phyloP scores from a whole-genome alignment of 2,888 invertebrate genomes.

The Drosophila fulvimacula region DNA sequence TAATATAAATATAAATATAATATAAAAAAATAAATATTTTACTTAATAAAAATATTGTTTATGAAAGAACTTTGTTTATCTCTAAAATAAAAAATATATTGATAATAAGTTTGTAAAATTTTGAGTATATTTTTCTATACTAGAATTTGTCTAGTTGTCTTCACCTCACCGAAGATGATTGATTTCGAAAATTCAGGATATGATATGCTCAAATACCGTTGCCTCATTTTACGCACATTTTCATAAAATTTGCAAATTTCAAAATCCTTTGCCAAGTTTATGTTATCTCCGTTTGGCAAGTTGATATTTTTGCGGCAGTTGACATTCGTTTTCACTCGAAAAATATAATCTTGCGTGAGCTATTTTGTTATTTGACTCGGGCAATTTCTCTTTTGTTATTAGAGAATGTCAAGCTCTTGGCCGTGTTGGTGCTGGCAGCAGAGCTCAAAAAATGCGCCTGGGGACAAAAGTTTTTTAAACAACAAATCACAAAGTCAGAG shows the following conservation, averaged over 20 bases:
- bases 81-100: too few relatives aligned
- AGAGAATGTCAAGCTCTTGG: slow-evolving; percentile 55
- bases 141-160: too few relatives aligned
- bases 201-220: too few relatives aligned
- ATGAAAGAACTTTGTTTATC: too few relatives aligned
- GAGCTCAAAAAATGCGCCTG: slow-evolving; percentile 50
- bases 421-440: slow-evolving; percentile 25
- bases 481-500: slow-evolving; percentile 56
- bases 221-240: not conserved
- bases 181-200: too few relatives aligned
- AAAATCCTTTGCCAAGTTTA: not conserved
- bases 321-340: slow-evolving; percentile 12
- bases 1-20: too few relatives aligned
- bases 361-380: slow-evolving; percentile 20
- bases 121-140: too few relatives aligned
- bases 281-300: slow-evolving; percentile 10
- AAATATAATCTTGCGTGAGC: slow-evolving; percentile 17
- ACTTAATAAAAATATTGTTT: too few relatives aligned
- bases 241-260: not conserved
- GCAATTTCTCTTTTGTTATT: slow-evolving; percentile 53
- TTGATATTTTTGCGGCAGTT: slow-evolving; percentile 1
- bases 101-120: too few relatives aligned
- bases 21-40: too few relatives aligned
- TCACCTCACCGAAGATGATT: too few relatives aligned
- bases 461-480: slow-evolving; percentile 57